Conservation (phyloP, 2,888 invertebrate species). For the Phyllotreta cruciferae region DNA sequence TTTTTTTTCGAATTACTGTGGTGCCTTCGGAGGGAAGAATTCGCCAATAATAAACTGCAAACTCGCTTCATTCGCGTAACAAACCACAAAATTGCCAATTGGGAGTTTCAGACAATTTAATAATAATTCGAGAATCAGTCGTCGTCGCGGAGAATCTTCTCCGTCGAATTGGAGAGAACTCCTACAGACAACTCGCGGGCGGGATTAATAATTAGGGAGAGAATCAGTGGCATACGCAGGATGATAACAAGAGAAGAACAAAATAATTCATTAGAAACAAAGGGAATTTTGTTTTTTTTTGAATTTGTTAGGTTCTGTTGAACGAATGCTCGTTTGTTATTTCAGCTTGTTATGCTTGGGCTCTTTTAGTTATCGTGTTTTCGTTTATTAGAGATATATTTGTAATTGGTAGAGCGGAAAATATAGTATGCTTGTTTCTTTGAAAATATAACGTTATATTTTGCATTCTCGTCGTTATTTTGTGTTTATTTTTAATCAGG, state of each 20-base stretch:
- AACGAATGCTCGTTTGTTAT: too few species aligned
- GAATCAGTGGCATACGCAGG: conserved; percentile 3
- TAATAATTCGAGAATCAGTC: conserved; percentile 7
- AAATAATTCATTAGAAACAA: too few species aligned
- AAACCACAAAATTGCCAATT: conserved; percentile 13
- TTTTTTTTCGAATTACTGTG: conserved; percentile 1
- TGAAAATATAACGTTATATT: too few species aligned
- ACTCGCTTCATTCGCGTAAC: conserved; percentile 1
- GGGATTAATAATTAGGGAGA: conserved; percentile 9
- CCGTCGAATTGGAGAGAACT: neutral
- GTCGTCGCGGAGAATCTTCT: neutral
- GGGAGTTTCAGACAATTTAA: conserved; percentile 2
- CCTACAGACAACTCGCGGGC: neutral
- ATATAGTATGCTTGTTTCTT: too few species aligned
- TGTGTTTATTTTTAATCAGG: too few species aligned
- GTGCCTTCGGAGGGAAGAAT: neutral
- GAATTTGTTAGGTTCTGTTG: too few species aligned
- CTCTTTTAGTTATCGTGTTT: conserved; percentile 15
- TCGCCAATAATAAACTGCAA: neutral
- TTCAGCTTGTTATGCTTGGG: neutral
- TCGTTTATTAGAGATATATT: neutral
- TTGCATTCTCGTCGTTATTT: too few species aligned
- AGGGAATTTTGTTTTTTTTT: too few species aligned
- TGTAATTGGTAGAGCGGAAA: too few species aligned
- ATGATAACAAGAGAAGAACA: too few species aligned